Evolutionary conservation across 2,113 vertebrate species (phyloP).

Genomic region (Mesitornis unicolor): DNA sequence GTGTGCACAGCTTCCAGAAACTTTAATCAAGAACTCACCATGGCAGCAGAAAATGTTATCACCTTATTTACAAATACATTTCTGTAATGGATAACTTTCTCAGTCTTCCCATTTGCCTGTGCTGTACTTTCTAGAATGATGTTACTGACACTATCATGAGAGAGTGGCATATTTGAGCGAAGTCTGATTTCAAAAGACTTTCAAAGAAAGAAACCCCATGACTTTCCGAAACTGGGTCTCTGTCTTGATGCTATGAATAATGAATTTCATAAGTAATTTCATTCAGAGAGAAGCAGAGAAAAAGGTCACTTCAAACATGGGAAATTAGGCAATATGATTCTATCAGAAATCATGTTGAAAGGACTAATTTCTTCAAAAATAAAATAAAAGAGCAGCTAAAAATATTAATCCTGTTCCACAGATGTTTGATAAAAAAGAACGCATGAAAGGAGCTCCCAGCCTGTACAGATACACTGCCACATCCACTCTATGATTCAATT

Average conservation of each 20-base stretch:
- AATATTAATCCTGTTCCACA: neutral
- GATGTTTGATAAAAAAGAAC: neutral
- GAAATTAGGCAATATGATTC: conserved; percentile 20
- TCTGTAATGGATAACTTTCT: rapidly evolving
- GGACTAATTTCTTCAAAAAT: neutral
- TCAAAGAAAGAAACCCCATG: neutral
- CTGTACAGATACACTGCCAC: neutral
- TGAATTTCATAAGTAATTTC: conserved; percentile 50
- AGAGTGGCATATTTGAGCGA: neutral
- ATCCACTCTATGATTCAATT: neutral
- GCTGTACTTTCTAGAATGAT: neutral
- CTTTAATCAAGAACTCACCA: neutral
- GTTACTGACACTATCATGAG: neutral
- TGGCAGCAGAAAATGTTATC: neutral
- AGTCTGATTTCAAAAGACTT: neutral
- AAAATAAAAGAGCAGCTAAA: neutral
- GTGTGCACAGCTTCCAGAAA: neutral
- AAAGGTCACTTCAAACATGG: conserved; percentile 37
- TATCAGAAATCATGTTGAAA: conserved; percentile 28
- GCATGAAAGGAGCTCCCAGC: neutral
- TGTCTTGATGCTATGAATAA: conserved; percentile 13
- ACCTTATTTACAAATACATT: neutral
- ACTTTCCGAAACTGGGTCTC: neutral
- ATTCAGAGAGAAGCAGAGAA: neutral
- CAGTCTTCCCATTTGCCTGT: neutral